Conservation (phyloP, 1,140 invertebrate species). For the Leguminivora glycinivorella region DNA sequence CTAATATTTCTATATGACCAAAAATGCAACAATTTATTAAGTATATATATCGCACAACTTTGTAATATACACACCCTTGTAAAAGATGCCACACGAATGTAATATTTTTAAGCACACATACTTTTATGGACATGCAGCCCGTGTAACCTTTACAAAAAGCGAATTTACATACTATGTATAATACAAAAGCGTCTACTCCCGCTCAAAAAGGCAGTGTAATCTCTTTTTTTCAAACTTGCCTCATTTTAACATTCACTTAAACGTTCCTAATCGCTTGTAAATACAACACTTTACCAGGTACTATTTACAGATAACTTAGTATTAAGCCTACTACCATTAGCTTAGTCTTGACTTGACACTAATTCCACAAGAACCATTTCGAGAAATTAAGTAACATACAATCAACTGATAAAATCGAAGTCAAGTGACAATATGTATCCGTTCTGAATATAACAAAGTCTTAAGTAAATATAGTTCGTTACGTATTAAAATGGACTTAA, state of each 20-base stretch:
- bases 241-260: not conserved
- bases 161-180: too few species aligned
- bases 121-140: too few species aligned
- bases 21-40: too few species aligned
- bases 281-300: conserved; percentile 2
- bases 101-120: too few species aligned
- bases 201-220: too few species aligned
- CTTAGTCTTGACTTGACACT: conserved; percentile 49
- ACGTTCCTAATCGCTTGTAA: conserved; percentile 2
- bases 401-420: conserved; percentile 59
- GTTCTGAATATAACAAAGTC: not conserved
- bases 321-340: conserved; percentile 31
- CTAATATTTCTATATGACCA: too few species aligned
- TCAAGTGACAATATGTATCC: conserved; percentile 57
- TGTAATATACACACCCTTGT: too few species aligned
- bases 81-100: too few species aligned
- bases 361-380: conserved; percentile 47
- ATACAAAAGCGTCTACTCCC: too few species aligned
- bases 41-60: too few species aligned
- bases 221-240: too few species aligned
- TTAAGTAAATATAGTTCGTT: not conserved
- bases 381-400: conserved; percentile 48
- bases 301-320: not conserved
- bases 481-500: not conserved
- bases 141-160: too few species aligned